Evolutionary conservation across 2,888 invertebrate species (phyloP).

Genomic region (Andrena bicolor): DNA sequence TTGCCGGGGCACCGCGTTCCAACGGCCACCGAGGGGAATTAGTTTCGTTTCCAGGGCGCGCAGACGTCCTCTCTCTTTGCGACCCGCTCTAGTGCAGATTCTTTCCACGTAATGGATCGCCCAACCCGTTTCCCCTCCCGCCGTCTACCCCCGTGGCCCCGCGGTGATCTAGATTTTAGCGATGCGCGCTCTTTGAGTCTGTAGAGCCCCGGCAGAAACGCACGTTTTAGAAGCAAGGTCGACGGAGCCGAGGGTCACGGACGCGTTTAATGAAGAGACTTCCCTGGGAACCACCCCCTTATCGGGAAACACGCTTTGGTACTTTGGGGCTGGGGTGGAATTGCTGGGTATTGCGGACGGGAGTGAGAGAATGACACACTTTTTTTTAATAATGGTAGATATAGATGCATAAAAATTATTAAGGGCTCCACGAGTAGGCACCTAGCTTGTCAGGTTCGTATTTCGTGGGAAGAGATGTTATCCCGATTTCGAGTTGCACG

Average conservation of each 20-base stretch:
- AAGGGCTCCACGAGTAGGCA: too few relatives aligned
- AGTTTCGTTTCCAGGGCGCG: conserved; percentile 12
- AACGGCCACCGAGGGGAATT: conserved; percentile 6
- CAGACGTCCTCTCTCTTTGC: neutral
- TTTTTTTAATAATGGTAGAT: too few relatives aligned
- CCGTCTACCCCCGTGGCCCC: neutral
- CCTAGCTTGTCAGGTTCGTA: too few relatives aligned
- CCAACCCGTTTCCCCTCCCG: neutral
- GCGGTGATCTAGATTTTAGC: conserved; percentile 32
- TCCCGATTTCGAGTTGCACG: too few relatives aligned
- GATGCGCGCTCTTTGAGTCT: conserved; percentile 4
- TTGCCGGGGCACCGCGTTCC: conserved; percentile 14
- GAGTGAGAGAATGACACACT: too few relatives aligned
- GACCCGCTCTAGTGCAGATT: neutral
- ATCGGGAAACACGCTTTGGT: neutral
- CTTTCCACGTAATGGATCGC: conserved; percentile 27
- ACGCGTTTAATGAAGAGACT: conserved; percentile 7
- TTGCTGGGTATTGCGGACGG: too few relatives aligned
- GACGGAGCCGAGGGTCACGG: neutral
- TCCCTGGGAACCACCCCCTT: neutral
- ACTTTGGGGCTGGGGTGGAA: too few relatives aligned
- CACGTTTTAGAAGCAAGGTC: conserved; percentile 27
- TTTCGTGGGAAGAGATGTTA: too few relatives aligned
- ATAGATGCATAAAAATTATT: too few relatives aligned
- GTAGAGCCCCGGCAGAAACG: conserved; percentile 5